Evolutionary conservation across 2,888 invertebrate genomes (phyloP).

Genomic region (Osmoderma eremita): DNA sequence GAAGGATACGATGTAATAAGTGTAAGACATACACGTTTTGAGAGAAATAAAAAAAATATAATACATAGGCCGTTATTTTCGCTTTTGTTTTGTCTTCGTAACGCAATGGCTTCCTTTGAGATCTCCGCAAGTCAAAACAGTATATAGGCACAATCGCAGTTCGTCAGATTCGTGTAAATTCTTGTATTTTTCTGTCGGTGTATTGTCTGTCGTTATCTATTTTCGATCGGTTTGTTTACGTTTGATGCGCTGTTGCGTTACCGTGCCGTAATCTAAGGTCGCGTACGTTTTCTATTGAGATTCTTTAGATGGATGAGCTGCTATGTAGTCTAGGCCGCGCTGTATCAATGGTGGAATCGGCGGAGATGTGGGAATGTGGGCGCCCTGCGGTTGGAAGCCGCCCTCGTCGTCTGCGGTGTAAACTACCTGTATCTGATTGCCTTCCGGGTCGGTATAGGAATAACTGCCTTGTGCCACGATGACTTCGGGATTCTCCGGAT

Average conservation of each 20-base stretch:
- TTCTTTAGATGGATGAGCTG: conserved; percentile 69
- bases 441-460: conserved; percentile 77
- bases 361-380: conserved; percentile 80
- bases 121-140: conserved; percentile 5
- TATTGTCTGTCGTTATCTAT: conserved; percentile 2
- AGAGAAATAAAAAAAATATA: conserved; percentile 2
- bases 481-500: conserved; percentile 74
- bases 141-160: too few species aligned
- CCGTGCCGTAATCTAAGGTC: conserved; percentile 32
- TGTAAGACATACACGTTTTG: not conserved
- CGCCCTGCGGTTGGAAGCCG: conserved; percentile 70
- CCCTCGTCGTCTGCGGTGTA: conserved; percentile 79
- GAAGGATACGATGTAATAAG: conserved; percentile 3
- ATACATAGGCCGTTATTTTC: conserved; percentile 6
- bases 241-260: conserved; percentile 18
- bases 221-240: conserved; percentile 4
- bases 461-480: conserved; percentile 74
- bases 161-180: not conserved
- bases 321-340: conserved; percentile 77
- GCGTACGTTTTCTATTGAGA: conserved; percentile 24
- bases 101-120: conserved; percentile 30
- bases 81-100: conserved; percentile 2
- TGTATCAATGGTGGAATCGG: conserved; percentile 80
- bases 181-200: conserved; percentile 1
- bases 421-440: conserved; percentile 74